Evolutionary conservation across 2,888 invertebrate species (phyloP), one percentile per base, ranked within the genome.

Genomic region (Drosophila peninsularis): DNA sequence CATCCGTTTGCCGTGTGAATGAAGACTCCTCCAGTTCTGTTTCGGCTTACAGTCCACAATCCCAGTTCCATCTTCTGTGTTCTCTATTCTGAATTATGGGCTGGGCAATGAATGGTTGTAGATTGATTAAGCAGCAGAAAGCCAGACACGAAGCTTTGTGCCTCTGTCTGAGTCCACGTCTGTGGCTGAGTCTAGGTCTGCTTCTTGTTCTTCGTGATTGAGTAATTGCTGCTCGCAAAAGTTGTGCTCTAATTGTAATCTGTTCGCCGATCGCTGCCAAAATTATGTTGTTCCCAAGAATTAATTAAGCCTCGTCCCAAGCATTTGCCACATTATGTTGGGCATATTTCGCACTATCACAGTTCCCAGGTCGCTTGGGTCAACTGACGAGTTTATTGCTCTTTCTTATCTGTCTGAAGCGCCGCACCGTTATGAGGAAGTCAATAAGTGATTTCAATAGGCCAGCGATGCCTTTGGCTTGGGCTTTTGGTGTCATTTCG

Each of bases 191-290:
- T 44, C 34, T 36, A 24, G 0, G 21, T 44, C 50, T 30, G 24
- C 30, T 42, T 37, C 19, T 19, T 24, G 13, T 55, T 66, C 14
- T 52, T 54, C 44, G 37, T 64, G 75, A 75, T 84, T 70, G 67
- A 80, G 75, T 84, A 84, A 84, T 84, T 80, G 71, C 52, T 57
- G 47, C 24, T 63, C 32, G 54, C 75, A 57, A 71, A 78, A 75
- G 56, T 49, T 73, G 21, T 71, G 78, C 68, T 78, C 71, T 88
- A 88, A 88, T 84, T 88, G 88, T 71, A 78, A 84, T 84, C 84
- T 54, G 42, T 19, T 10, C 11, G 27, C 19, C 44, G 64, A 84
- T 84, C 85, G 57, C 49, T 76, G 78, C 74, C 78, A 78, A 82
- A 82, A 79, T 79, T 50, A 62, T 64, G 52, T 71, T 65, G 49